A percentile compares a stretch with the other conserved stretches of the same genome.
Evolutionary conservation across 2,888 invertebrate species (phyloP).

Genomic region (Agrochola lota): DNA sequence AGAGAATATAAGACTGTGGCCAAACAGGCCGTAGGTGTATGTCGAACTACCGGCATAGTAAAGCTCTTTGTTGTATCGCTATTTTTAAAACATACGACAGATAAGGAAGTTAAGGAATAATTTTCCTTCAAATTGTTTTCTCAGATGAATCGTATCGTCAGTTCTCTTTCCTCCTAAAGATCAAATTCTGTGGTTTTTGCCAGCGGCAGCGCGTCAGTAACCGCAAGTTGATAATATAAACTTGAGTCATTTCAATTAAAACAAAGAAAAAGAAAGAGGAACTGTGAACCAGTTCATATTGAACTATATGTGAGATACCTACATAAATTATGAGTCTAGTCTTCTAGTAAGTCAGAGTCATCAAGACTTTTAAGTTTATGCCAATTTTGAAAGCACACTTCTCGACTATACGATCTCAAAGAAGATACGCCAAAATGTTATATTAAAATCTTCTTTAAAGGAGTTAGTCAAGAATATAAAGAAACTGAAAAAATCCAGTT

Average conservation of each 20-base stretch:
- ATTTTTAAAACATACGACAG: constrained; percentile 27
- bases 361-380: not conserved
- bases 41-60: not conserved
- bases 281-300: not conserved
- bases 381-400: not conserved
- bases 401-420: not conserved
- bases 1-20: constrained; percentile 26
- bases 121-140: not conserved
- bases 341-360: not conserved
- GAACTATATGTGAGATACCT: not conserved
- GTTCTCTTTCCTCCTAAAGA: not conserved
- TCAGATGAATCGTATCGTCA: not conserved
- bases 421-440: not conserved
- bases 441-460: not conserved
- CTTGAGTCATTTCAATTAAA: not conserved
- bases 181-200: not conserved
- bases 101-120: not conserved
- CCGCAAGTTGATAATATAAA: not conserved
- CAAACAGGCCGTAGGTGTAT: constrained; percentile 1
- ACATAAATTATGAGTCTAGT: too few relatives aligned
- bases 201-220: not conserved
- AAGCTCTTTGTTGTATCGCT: constrained; percentile 1
- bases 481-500: not conserved
- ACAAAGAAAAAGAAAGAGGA: not conserved
- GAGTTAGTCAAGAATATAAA: not conserved